Evolutionary conservation across 2,113 vertebrate species (phyloP), one percentile per base, ranked within the genome.

Genomic region (Eurystomus gularis): DNA sequence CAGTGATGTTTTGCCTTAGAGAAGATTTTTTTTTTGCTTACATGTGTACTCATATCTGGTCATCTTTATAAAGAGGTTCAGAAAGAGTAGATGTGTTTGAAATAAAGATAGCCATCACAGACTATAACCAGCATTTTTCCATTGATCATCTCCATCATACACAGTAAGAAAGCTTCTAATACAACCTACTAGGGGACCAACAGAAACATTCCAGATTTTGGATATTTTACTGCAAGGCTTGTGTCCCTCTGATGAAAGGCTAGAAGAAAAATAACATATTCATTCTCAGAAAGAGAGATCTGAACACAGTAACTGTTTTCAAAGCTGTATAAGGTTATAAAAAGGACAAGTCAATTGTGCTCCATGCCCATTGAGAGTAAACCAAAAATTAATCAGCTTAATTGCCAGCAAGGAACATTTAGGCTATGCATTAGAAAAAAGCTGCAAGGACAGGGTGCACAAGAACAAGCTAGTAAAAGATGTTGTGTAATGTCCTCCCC

Each of bases 311-410:
- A 86, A 62, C 17, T 60, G 19, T 61, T 86, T 95, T 91, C 70
- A 93, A 89, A 96, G 42, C 60, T 71, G 9, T 31, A 10, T 75
- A 93, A 87, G 77, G 69, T 73, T 85, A 88, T 37, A 90, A 65
- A 90, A 87, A 91, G 44, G 66, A 91, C 73, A 89, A 93, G 44
- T 54, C 70, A 80, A 79, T 61, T 85, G 85, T 76, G 58, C 49
- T 94, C 2, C 9, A 52, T 46, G 24, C 25, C 87, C 44, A 62
- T 3, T 82, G 87, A 96, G 61, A 88, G 31, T 72, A 87, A 93
- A 76, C 42, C 62, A 89, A 91, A 95, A 91, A 76, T 93, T 84
- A 91, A 87, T 77, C 93, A 65, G 35, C 40, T 76, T 93, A 93
- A 87, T 80, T 94, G 29, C 69, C 66, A 82, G 52, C 6, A 72